phyloP scores from a whole-genome alignment of 1,140 invertebrate species.

The Drosophila prosaltans region DNA sequence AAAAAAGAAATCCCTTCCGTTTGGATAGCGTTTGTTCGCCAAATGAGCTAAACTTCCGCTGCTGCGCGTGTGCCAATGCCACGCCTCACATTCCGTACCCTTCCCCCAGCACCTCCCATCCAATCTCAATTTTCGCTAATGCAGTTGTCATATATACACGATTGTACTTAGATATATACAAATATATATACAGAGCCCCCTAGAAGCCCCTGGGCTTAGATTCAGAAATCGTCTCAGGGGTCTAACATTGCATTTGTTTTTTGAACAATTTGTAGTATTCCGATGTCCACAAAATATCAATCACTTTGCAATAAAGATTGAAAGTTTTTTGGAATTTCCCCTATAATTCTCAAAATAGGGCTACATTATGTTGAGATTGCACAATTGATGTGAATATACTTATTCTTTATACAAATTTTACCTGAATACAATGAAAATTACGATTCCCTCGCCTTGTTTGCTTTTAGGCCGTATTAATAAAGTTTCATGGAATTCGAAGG shows the following conservation, averaged over 20 bases:
- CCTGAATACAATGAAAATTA: too few relatives aligned
- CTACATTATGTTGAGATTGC: too few relatives aligned
- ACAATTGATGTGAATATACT: too few relatives aligned
- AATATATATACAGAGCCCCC: background rate
- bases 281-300: too few relatives aligned
- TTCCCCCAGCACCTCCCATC: background rate
- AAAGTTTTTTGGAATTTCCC: too few relatives aligned
- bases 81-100: slow-evolving; percentile 43
- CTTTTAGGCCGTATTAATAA: too few relatives aligned
- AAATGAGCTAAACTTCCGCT: slow-evolving; percentile 78
- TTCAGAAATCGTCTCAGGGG: background rate
- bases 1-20: slow-evolving; percentile 72
- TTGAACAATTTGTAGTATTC: too few relatives aligned
- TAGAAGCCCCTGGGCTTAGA: background rate
- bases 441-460: too few relatives aligned
- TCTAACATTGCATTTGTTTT: background rate
- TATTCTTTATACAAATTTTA: too few relatives aligned
- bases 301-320: too few relatives aligned
- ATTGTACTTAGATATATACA: slow-evolving; percentile 24
- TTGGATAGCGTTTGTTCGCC: slow-evolving; percentile 51
- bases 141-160: slow-evolving; percentile 53
- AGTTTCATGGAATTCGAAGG: too few relatives aligned
- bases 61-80: slow-evolving; percentile 64
- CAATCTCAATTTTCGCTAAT: slow-evolving; percentile 38
- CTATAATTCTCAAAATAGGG: too few relatives aligned